These are phyloP conservation scores for Parapsyche elsis DNA, from an alignment of 1,140 invertebrate genomes.

Conservation along the genomic window DNA sequence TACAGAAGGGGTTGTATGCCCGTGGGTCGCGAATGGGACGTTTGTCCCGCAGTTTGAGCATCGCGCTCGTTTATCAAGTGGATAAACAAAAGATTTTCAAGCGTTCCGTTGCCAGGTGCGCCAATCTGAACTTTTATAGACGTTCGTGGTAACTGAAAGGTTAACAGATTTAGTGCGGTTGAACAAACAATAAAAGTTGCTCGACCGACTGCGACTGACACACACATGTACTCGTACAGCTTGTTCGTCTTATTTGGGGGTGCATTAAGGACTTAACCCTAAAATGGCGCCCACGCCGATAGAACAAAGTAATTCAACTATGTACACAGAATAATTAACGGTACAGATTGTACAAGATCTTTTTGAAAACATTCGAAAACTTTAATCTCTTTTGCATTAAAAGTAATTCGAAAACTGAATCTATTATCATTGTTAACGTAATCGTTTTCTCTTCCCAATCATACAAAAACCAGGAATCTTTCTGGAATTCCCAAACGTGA, in stretches of 20 bases:
- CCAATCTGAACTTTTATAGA: not conserved
- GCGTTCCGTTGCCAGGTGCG: constrained; percentile 6
- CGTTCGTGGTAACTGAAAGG: not conserved
- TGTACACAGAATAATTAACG: too few species aligned
- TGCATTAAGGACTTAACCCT: too few species aligned
- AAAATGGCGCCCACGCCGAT: too few species aligned
- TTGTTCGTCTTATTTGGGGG: not conserved
- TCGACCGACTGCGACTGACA: not conserved
- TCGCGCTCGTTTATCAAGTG: constrained; percentile 14
- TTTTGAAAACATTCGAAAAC: too few species aligned
- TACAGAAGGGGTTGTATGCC: not conserved
- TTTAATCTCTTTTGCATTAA: too few species aligned
- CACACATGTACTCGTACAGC: not conserved
- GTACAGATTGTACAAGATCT: too few species aligned
- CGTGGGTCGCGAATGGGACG: not conserved
- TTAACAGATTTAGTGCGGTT: not conserved
- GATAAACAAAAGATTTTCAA: constrained; percentile 27
- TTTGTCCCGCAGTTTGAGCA: not conserved
- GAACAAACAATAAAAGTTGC: not conserved
- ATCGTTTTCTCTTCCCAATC: too few species aligned
- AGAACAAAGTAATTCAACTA: too few species aligned
- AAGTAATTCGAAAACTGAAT: too few species aligned
- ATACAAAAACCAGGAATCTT: too few species aligned
- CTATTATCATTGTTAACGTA: too few species aligned
- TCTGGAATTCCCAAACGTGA: too few species aligned